Conservation (phyloP, 2,797 vertebrate genomes). For the Bradypodion ventrale region DNA sequence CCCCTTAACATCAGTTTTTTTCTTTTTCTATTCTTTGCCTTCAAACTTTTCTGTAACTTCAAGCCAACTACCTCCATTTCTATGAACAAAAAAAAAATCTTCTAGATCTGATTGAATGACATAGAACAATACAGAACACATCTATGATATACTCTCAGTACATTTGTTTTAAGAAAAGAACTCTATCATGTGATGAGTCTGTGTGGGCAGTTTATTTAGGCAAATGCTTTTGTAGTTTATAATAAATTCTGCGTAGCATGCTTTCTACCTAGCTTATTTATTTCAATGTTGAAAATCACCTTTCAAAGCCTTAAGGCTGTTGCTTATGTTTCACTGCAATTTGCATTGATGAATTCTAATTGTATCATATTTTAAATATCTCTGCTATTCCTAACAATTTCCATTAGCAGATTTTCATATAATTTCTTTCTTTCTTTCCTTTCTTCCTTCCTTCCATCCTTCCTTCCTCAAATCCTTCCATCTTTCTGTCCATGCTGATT, state of each 20-base stretch:
- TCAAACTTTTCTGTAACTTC: background rate
- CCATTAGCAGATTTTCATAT: background rate
- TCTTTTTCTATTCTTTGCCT: background rate
- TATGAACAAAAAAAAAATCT: background rate
- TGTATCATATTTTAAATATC: background rate
- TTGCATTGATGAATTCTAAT: background rate
- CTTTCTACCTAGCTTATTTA: background rate
- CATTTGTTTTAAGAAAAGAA: slow-evolving; percentile 10
- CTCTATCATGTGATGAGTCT: background rate
- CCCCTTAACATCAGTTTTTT: background rate
- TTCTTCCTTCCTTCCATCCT: no score
- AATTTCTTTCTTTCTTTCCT: no score
- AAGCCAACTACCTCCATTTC: background rate
- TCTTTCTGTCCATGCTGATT: no score
- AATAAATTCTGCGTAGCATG: background rate
- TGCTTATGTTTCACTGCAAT: background rate
- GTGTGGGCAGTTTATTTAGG: background rate
- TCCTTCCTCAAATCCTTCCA: no score
- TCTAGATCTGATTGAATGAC: background rate
- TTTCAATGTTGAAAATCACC: background rate
- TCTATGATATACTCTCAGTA: slow-evolving; percentile 19
- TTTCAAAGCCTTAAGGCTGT: slow-evolving; percentile 12
- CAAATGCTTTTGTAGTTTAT: background rate
- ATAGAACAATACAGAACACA: no score
- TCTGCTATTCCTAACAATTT: background rate